Base-by-base conservation (phyloP, 2,113 vertebrate species). In the Todiramphus chloris region DNA sequence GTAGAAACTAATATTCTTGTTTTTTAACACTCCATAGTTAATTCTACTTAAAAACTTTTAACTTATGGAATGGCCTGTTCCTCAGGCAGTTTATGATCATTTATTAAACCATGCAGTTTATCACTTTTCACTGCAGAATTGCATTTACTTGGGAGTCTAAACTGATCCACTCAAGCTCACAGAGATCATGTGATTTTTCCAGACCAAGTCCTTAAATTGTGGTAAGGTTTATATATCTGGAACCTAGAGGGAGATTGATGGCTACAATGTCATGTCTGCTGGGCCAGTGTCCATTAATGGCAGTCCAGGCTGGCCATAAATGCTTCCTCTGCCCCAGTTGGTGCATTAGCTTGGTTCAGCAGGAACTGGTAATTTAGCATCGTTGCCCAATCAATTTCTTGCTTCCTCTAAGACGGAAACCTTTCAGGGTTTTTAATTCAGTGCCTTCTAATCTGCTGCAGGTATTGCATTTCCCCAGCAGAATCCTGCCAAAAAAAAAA, bases 391-490 rank as follows among this genome's bases (percentile, higher is more conserved):
- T 89, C 74, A 3, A 46, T 89, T 81, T 18, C 81, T 76, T 69
- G n/a, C 79, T 91, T 94, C 81, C 94, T 84, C 78, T 43, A 89
- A 76, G 69, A 91, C 84, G 67, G 28, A 78, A 93, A 62, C 74
- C 62, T 93, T 70, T 63, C 48, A 69, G 43, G 25, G n/a, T 31
- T 78, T 87, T 87, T 56, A 70, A 72, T 93, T 85, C 67, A 48
- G 17, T 62, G 56, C 35, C 43, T 83, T 62, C 66, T 68, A 19
- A 82, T 60, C 44, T 93, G 69, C 66, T 76, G 77, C 63, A 79
- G 51, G 51, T 92, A 43, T 60, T 72, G 37, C 64, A 37, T 84
- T 87, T 72, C 64, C 55, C 41, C 80, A 9, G 2, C 48, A 46
- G 11, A 81, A 91, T 48, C 46, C 35, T 81, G 73, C 2, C 60